These are phyloP conservation scores for Nyctalus aviator DNA, from an alignment of 2,797 vertebrate species.

Conservation along the genomic window DNA sequence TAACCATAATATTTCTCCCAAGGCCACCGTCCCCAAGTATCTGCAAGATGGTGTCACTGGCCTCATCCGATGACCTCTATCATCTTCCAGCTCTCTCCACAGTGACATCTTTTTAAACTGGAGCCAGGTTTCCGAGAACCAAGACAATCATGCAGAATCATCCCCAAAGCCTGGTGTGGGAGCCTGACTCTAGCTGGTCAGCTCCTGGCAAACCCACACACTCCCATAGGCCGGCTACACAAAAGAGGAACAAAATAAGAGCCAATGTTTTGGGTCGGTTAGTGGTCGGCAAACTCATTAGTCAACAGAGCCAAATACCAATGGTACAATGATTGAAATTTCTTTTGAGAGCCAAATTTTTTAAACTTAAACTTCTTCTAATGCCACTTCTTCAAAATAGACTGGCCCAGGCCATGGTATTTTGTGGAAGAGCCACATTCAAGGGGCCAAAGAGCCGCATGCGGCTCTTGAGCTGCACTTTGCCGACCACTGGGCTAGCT, in stretches of 20 bases:
- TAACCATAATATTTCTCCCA: no score
- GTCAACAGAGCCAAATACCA: no score
- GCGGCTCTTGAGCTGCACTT: no score
- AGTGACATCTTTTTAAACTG: neutral
- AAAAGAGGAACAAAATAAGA: constrained; percentile 55
- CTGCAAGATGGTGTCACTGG: neutral
- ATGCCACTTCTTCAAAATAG: no score
- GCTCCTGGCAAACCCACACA: neutral
- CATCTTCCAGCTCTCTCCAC: neutral
- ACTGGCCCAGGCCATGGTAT: no score
- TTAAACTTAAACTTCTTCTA: no score
- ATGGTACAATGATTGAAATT: no score
- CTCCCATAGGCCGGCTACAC: neutral
- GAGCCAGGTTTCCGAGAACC: neutral
- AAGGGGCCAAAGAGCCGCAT: no score
- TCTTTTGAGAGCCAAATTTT: no score
- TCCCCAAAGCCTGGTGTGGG: neutral
- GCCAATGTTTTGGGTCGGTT: constrained; percentile 24
- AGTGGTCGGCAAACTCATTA: no score
- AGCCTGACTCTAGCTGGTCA: neutral
- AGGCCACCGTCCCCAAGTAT: neutral
- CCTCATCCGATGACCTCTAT: neutral
- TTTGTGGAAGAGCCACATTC: no score
- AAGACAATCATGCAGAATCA: neutral
- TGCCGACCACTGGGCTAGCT: neutral